Evolutionary conservation across 2,113 vertebrate species (phyloP).

Genomic region (Pithys albifrons): DNA sequence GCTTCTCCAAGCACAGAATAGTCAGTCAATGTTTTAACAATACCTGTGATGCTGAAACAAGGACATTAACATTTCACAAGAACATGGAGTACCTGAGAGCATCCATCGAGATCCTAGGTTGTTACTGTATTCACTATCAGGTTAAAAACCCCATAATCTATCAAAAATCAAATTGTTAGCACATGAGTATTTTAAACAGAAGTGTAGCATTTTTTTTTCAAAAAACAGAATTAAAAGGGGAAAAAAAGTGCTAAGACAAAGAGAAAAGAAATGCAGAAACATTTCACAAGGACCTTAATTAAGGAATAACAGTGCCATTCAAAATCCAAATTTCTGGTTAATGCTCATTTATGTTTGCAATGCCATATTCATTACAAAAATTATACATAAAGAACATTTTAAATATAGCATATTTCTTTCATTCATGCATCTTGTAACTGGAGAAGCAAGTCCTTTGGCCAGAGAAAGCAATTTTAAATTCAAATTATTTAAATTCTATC

Average conservation of each 20-base stretch:
- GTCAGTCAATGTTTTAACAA: neutral
- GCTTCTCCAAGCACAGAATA: neutral
- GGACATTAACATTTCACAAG: neutral
- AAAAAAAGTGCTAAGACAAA: neutral
- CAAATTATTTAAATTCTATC: neutral
- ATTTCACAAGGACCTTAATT: neutral
- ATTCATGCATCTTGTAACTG: neutral
- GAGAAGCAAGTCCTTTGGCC: neutral
- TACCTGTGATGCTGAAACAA: neutral
- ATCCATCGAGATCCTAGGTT: neutral
- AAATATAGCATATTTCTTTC: neutral
- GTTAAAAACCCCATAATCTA: rapidly evolving
- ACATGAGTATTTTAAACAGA: neutral
- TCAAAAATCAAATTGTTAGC: neutral
- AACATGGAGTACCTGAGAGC: neutral
- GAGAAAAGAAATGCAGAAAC: neutral
- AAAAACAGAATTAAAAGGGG: neutral
- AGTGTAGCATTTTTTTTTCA: neutral
- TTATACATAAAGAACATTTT: neutral
- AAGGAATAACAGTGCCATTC: neutral
- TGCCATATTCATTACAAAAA: neutral
- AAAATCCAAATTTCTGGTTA: neutral
- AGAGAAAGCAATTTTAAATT: neutral
- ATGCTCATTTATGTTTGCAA: neutral
- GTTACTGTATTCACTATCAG: neutral